Conservation (phyloP, 2,888 invertebrate genomes). For the Cataglyphis livida region DNA sequence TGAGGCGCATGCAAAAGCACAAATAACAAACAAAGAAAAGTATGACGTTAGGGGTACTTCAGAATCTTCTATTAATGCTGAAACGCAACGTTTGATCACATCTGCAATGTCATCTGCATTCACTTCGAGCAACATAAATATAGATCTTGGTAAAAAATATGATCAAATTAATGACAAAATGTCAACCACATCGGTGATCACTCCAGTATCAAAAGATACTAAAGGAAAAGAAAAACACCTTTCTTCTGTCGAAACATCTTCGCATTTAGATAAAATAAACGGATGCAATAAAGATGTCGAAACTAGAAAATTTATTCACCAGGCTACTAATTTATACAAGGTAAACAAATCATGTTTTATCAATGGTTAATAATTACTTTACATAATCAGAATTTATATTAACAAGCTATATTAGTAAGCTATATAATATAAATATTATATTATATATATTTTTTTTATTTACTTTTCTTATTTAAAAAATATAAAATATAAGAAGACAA, state of each 20-base stretch:
- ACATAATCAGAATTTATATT: not conserved
- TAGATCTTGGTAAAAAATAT: not conserved
- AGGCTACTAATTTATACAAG: not conserved
- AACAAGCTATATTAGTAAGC: not conserved
- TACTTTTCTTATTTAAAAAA: not conserved
- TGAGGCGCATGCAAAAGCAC: not conserved
- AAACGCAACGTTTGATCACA: not conserved
- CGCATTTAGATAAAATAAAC: not conserved
- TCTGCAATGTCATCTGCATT: not conserved
- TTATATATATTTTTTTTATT: not conserved
- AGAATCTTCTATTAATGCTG: not conserved
- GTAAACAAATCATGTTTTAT: not conserved
- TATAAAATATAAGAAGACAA: not conserved
- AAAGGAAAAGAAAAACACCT: not conserved
- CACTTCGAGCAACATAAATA: not conserved
- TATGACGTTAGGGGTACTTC: not conserved
- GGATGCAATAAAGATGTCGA: not conserved
- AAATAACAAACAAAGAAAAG: not conserved
- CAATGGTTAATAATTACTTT: not conserved
- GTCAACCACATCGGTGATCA: not conserved
- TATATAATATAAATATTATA: not conserved
- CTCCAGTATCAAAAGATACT: not conserved
- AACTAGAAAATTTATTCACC: conserved; percentile 4
- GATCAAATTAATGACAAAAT: not conserved
- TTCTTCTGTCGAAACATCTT: not conserved